phyloP scores from a whole-genome alignment of 1,140 invertebrate genomes.

The Zaprionus capensis region DNA sequence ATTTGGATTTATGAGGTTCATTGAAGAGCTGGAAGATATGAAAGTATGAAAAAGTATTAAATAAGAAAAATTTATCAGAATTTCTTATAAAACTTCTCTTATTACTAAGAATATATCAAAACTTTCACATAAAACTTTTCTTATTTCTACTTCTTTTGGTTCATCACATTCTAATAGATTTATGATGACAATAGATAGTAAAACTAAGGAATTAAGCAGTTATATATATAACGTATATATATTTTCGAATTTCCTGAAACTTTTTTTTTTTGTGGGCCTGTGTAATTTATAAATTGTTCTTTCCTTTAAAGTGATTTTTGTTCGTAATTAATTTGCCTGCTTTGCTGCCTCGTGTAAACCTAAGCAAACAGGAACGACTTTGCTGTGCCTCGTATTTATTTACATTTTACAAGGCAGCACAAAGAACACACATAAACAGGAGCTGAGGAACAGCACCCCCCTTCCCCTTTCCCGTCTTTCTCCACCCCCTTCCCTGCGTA shows the following conservation, averaged over 20 bases:
- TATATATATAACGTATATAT: not conserved
- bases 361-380: constrained; percentile 61
- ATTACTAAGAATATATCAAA: too few species aligned
- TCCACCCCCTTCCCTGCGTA: not conserved
- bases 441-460: constrained; percentile 6
- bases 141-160: too few species aligned
- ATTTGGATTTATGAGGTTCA: not conserved
- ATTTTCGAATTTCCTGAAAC: too few species aligned
- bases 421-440: constrained; percentile 52
- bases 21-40: too few species aligned
- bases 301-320: not conserved
- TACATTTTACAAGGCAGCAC: constrained; percentile 74
- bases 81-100: too few species aligned
- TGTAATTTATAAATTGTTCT: not conserved
- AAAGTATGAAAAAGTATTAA: too few species aligned
- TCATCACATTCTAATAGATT: not conserved
- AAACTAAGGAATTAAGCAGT: not conserved
- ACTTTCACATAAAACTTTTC: too few species aligned
- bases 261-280: too few species aligned
- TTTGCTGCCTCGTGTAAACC: constrained; percentile 57
- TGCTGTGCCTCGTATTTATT: constrained; percentile 68
- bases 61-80: too few species aligned
- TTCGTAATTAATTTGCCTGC: constrained; percentile 14
- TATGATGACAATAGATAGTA: not conserved
- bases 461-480: too few species aligned